These are phyloP conservation scores for Littorina saxatilis DNA, from an alignment of 1,140 invertebrate species.

Conservation along the genomic window DNA sequence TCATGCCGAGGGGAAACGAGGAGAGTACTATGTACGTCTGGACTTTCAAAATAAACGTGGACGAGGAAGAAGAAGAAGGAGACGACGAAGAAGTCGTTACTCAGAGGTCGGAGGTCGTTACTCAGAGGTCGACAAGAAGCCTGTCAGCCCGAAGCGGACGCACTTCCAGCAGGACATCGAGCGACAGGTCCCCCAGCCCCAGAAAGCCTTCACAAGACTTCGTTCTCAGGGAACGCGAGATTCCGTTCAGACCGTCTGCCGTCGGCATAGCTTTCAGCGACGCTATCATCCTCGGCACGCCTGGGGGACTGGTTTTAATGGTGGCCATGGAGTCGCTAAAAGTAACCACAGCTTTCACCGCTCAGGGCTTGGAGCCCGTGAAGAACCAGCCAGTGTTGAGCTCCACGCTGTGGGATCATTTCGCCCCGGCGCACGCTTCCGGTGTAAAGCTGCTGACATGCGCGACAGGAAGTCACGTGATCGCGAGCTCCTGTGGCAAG, in stretches of 20 bases:
- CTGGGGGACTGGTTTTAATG: constrained; percentile 14
- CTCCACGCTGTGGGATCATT: neutral
- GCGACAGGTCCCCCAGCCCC: neutral
- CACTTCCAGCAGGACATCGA: neutral
- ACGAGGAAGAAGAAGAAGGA: neutral
- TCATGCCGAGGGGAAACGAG: neutral
- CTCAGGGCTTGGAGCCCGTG: constrained; percentile 21
- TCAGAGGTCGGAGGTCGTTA: neutral
- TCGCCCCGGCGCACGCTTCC: constrained; percentile 5
- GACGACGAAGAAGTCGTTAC: neutral
- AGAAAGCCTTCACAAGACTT: neutral
- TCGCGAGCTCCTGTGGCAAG: neutral
- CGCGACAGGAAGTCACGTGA: constrained; percentile 17
- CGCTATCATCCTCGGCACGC: neutral
- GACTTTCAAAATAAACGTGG: neutral
- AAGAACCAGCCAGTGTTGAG: neutral
- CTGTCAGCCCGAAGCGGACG: neutral
- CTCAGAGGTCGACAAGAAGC: neutral
- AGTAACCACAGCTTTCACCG: constrained; percentile 13
- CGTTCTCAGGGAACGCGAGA: neutral
- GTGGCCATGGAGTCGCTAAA: constrained; percentile 8
- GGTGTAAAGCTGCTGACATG: constrained; percentile 20
- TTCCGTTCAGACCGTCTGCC: constrained; percentile 14
- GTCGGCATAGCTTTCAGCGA: neutral
- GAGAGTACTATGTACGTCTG: constrained; percentile 6